phyloP scores from a whole-genome alignment of 1,140 invertebrate species.

The Helicoverpa armigera region DNA sequence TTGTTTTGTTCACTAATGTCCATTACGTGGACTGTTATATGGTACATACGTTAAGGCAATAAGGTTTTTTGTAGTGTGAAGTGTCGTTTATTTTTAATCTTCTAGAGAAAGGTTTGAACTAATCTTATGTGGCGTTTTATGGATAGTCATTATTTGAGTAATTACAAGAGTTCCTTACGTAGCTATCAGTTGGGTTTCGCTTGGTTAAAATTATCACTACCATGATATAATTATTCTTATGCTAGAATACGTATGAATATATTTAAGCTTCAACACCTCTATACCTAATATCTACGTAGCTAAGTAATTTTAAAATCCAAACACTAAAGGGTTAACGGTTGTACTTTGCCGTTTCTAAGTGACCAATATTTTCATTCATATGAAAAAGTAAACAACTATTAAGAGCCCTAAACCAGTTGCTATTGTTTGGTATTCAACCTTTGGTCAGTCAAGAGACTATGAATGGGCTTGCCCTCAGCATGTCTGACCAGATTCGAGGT shows the following conservation, averaged over 20 bases:
- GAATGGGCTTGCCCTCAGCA: not conserved
- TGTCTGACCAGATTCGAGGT: slow-evolving; percentile 7
- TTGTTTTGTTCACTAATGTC: slow-evolving; percentile 42
- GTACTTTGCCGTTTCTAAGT: too few species aligned
- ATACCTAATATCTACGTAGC: too few species aligned
- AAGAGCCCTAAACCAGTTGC: not conserved
- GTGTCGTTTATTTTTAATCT: slow-evolving; percentile 10
- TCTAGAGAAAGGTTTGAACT: slow-evolving; percentile 10
- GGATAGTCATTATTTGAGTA: not conserved
- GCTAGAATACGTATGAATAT: too few species aligned
- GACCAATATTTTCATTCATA: too few species aligned
- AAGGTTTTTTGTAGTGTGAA: slow-evolving; percentile 15
- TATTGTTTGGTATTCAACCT: slow-evolving; percentile 20
- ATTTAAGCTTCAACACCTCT: too few species aligned
- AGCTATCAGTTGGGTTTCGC: not conserved
- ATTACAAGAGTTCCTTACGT: not conserved
- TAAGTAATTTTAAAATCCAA: too few species aligned
- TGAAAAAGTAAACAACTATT: too few species aligned
- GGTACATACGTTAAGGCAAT: not conserved
- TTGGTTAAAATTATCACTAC: too few species aligned
- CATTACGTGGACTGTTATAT: slow-evolving; percentile 22
- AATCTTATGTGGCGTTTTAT: not conserved
- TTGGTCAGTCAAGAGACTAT: not conserved
- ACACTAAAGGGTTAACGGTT: too few species aligned
- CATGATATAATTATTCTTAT: too few species aligned